These are phyloP conservation scores for Matsumurasca onukii DNA, from an alignment of 1,140 invertebrate genomes.

Conservation along the genomic window DNA sequence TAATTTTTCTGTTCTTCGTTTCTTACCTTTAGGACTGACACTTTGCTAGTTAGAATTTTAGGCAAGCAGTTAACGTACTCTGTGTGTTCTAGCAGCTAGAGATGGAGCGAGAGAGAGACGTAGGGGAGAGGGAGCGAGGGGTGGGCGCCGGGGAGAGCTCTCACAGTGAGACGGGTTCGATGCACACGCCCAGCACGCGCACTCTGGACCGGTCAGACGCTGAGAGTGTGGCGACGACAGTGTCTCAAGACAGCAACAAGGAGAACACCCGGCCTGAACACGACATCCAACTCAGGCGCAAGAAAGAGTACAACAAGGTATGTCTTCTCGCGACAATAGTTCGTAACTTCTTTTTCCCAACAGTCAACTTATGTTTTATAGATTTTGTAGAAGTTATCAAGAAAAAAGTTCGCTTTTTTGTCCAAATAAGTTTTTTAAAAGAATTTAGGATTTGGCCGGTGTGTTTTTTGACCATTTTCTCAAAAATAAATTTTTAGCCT, in stretches of 20 bases:
- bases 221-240: slow-evolving; percentile 77
- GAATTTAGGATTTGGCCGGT: too few relatives aligned
- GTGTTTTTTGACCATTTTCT: too few relatives aligned
- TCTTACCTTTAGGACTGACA: too few relatives aligned
- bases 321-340: too few relatives aligned
- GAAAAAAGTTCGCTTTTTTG: too few relatives aligned
- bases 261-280: slow-evolving; percentile 51
- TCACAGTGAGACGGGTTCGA: slow-evolving; percentile 39
- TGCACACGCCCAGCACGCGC: slow-evolving; percentile 44
- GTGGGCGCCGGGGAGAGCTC: neutral
- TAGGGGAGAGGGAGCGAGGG: neutral
- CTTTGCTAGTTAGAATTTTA: too few relatives aligned
- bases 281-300: slow-evolving; percentile 56
- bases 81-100: neutral
- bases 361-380: too few relatives aligned
- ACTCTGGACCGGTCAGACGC: slow-evolving; percentile 63
- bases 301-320: slow-evolving; percentile 52
- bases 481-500: too few relatives aligned
- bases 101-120: neutral
- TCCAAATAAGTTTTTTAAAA: too few relatives aligned
- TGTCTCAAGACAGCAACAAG: slow-evolving; percentile 75
- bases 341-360: too few relatives aligned
- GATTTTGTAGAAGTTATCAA: too few relatives aligned
- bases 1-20: too few relatives aligned
- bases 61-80: neutral